These are phyloP conservation scores for Alectura lathami DNA, from an alignment of 2,113 vertebrate species.

Conservation along the genomic window DNA sequence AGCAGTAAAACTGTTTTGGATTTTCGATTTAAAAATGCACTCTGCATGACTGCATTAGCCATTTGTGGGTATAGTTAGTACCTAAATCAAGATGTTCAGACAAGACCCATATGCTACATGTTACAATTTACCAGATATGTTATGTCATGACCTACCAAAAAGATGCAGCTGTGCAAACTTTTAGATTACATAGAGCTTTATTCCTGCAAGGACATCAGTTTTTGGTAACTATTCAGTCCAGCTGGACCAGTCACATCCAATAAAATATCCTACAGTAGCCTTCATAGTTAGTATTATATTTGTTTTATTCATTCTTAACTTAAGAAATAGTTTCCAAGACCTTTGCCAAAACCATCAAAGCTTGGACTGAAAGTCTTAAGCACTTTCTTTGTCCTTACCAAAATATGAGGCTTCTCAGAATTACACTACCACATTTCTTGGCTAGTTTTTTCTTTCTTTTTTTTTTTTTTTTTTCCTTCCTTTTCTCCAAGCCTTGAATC, in stretches of 20 bases:
- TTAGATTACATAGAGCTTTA: not conserved
- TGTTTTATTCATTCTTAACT: not conserved
- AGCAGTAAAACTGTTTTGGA: not conserved
- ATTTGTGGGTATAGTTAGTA: not conserved
- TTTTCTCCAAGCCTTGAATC: not conserved
- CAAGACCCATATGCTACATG: not conserved
- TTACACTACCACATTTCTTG: not conserved
- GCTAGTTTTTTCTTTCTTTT: too few species aligned
- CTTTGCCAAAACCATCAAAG: not conserved
- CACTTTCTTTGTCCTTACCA: not conserved
- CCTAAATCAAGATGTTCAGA: not conserved
- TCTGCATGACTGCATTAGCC: not conserved
- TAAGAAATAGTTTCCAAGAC: not conserved
- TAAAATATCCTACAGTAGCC: not conserved
- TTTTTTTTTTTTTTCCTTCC: accelerated
- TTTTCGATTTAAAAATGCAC: not conserved
- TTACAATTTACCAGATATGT: not conserved
- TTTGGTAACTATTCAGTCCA: not conserved
- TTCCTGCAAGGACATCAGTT: not conserved
- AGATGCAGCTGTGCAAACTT: slow-evolving; percentile 3
- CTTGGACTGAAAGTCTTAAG: not conserved
- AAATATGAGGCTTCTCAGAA: not conserved
- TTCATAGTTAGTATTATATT: not conserved
- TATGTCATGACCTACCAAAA: not conserved
- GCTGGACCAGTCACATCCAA: not conserved